phyloP scores from a whole-genome alignment of 2,888 invertebrate genomes.

The Augochlorella aurata region DNA sequence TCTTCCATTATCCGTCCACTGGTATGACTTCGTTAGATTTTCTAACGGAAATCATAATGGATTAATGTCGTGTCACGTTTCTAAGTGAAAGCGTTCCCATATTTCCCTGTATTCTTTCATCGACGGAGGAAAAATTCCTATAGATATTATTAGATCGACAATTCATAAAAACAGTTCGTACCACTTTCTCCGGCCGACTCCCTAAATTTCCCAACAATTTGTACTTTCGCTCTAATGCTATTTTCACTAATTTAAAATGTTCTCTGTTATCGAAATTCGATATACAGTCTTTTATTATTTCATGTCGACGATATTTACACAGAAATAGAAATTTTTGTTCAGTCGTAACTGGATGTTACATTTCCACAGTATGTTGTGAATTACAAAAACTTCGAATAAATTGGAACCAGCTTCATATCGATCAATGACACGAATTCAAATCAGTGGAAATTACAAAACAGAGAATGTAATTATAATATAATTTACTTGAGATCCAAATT shows the following conservation, averaged over 20 bases:
- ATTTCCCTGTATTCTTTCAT: neutral
- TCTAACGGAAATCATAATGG: neutral
- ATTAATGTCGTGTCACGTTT: constrained; percentile 4
- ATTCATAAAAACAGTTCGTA: neutral
- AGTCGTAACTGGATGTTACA: no score
- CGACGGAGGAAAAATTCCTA: neutral
- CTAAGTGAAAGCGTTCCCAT: constrained; percentile 23
- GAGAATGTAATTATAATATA: no score
- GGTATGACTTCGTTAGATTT: neutral
- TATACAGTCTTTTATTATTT: no score
- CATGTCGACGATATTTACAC: no score
- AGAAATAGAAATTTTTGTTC: no score
- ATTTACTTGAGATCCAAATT: no score
- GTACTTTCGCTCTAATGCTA: neutral
- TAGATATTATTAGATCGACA: neutral
- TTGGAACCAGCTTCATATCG: no score
- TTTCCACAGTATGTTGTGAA: no score
- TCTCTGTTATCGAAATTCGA: no score
- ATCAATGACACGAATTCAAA: neutral
- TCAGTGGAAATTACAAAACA: neutral
- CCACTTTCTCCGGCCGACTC: neutral
- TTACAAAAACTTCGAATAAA: no score
- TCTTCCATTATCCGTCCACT: neutral
- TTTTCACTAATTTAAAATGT: no score
- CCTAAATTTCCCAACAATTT: neutral